Percentiles rank a stretch among this genome's conserved stretches.
phyloP scores from a whole-genome alignment of 1,140 invertebrate genomes.

The Dendroctonus ponderosae region DNA sequence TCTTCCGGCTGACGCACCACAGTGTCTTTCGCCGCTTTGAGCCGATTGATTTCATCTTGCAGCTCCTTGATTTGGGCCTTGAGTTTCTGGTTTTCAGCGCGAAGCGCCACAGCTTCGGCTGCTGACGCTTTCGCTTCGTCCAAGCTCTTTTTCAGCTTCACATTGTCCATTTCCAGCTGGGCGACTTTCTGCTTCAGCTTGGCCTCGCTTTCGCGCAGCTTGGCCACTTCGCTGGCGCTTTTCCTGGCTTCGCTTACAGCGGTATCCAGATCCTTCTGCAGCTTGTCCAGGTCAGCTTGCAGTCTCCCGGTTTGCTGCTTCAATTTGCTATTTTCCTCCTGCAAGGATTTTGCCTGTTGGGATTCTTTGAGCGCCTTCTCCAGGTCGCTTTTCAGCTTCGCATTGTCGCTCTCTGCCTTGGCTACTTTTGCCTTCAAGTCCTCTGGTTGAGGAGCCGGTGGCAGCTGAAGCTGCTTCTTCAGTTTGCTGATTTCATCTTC shows the following conservation, averaged over 20 bases:
- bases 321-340: slow-evolving; percentile 21
- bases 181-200: slow-evolving; percentile 31
- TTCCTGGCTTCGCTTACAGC: slow-evolving; percentile 8
- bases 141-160: slow-evolving; percentile 24
- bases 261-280: slow-evolving; percentile 17
- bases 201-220: slow-evolving; percentile 22
- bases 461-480: slow-evolving; percentile 27
- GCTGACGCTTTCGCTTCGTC: slow-evolving; percentile 16
- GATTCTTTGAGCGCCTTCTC: slow-evolving; percentile 24
- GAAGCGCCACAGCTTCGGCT: background rate
- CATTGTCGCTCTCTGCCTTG: slow-evolving; percentile 22
- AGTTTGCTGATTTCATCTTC: slow-evolving; percentile 30
- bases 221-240: background rate
- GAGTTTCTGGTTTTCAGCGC: slow-evolving; percentile 25
- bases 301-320: slow-evolving; percentile 11
- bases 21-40: slow-evolving; percentile 5
- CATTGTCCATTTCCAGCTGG: slow-evolving; percentile 29
- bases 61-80: slow-evolving; percentile 23
- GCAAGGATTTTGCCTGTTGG: background rate
- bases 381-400: slow-evolving; percentile 33
- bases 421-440: slow-evolving; percentile 15
- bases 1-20: background rate
- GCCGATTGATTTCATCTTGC: slow-evolving; percentile 15
- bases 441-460: background rate
- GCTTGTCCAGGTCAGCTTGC: slow-evolving; percentile 18